Evolutionary conservation across 2,888 invertebrate genomes (phyloP).

Genomic region (Netelia virgata): DNA sequence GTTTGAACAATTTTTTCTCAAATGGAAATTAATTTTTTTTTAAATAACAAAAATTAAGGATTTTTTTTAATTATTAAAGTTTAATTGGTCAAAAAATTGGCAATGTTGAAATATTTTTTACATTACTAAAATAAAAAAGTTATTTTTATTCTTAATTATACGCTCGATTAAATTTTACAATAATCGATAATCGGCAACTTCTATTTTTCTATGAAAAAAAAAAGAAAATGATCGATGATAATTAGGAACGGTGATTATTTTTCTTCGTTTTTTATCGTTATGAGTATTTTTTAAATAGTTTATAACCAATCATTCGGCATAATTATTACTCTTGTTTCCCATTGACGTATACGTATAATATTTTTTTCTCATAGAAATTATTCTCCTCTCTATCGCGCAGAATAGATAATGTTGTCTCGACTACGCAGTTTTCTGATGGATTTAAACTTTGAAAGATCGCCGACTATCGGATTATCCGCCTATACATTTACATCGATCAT

Average conservation of each 20-base stretch:
- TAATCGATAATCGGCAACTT: too few relatives aligned
- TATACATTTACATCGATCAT: too few relatives aligned
- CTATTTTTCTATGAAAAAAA: too few relatives aligned
- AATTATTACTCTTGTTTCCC: neutral
- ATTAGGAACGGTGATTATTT: too few relatives aligned
- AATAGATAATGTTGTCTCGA: conserved; percentile 3
- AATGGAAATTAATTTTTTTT: too few relatives aligned
- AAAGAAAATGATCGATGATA: too few relatives aligned
- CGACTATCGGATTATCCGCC: neutral
- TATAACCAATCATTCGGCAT: neutral
- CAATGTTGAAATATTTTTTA: too few relatives aligned
- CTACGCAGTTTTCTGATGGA: neutral
- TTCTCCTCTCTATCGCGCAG: neutral
- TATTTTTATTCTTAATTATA: too few relatives aligned
- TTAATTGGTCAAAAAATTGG: neutral
- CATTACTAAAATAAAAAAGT: too few relatives aligned
- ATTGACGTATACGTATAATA: neutral
- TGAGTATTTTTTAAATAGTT: too few relatives aligned
- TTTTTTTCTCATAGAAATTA: neutral
- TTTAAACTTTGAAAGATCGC: conserved; percentile 1
- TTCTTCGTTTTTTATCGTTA: neutral
- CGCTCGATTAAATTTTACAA: too few relatives aligned
- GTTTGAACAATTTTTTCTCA: neutral
- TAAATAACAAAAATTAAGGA: too few relatives aligned
- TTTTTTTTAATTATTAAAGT: neutral